Conservation (phyloP, 2,797 vertebrate species). For the Acridotheres tristis region DNA sequence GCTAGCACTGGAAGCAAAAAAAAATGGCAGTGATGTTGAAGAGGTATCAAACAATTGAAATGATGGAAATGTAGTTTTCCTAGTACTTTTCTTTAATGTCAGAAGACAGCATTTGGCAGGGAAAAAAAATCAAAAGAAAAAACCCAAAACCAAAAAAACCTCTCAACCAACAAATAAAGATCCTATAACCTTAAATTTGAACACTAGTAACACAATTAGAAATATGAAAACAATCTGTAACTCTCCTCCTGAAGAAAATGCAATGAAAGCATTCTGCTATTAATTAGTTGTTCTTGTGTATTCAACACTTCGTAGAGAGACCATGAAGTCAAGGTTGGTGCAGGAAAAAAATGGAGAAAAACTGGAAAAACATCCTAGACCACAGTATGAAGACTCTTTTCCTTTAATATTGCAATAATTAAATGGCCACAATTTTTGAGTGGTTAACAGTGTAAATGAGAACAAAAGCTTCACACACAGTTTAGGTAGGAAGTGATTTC, state of each 20-base stretch:
- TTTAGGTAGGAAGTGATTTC: not conserved
- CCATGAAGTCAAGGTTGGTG: fast-evolving
- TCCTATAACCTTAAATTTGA: not conserved
- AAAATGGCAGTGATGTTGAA: not conserved
- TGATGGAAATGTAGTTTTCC: not conserved
- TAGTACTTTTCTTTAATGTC: not conserved
- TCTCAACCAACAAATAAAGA: not conserved
- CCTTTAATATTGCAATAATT: not conserved
- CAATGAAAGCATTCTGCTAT: not conserved
- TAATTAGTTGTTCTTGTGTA: not conserved
- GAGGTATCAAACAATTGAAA: not conserved
- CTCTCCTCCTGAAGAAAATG: not conserved
- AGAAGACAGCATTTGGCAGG: not conserved
- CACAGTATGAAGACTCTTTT: not conserved
- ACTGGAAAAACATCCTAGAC: not conserved
- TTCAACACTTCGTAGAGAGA: not conserved
- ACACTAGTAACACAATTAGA: not conserved
- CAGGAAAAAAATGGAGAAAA: not conserved
- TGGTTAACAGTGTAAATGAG: not conserved
- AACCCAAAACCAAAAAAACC: fast-evolving
- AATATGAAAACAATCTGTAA: not conserved
- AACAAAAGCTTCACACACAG: not conserved
- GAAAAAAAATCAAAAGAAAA: not conserved
- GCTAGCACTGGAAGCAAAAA: not conserved
- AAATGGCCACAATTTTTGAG: not conserved